Conservation (phyloP, 2,888 invertebrate genomes). For the Alviniconcha strummeri region DNA sequence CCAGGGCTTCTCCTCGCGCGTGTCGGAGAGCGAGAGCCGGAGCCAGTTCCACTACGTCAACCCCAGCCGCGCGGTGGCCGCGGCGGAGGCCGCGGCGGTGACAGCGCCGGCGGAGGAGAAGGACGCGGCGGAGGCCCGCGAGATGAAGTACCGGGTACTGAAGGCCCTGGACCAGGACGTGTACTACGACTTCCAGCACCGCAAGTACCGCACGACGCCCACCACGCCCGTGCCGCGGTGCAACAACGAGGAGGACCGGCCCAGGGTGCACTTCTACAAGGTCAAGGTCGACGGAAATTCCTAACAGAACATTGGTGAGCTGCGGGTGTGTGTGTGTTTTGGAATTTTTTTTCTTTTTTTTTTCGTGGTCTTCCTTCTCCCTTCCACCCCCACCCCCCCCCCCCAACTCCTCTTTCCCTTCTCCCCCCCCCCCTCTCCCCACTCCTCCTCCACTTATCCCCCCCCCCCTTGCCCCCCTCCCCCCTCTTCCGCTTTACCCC, state of each 20-base stretch:
- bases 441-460: no score
- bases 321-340: background rate
- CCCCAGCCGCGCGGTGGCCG: background rate
- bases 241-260: constrained; percentile 33
- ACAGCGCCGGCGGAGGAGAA: background rate
- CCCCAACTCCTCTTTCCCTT: background rate
- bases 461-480: no score
- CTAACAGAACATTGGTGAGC: background rate
- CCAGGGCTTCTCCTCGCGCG: constrained; percentile 40
- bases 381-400: background rate
- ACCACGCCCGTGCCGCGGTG: constrained; percentile 17
- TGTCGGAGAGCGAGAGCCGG: constrained; percentile 36
- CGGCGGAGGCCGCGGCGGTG: background rate
- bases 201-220: constrained; percentile 36
- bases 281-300: constrained; percentile 33
- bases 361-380: background rate
- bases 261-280: constrained; percentile 43
- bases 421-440: no score
- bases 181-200: constrained; percentile 43
- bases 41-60: constrained; percentile 41
- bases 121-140: background rate
- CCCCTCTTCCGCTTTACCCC: no score
- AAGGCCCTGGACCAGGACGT: constrained; percentile 46
- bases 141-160: constrained; percentile 38
- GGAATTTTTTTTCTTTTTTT: background rate